Percentiles rank a stretch among this genome's conserved stretches.
These are phyloP conservation scores for Sylvilagus bachmani DNA, from an alignment of 2,113 vertebrate species.

Conservation along the genomic window DNA sequence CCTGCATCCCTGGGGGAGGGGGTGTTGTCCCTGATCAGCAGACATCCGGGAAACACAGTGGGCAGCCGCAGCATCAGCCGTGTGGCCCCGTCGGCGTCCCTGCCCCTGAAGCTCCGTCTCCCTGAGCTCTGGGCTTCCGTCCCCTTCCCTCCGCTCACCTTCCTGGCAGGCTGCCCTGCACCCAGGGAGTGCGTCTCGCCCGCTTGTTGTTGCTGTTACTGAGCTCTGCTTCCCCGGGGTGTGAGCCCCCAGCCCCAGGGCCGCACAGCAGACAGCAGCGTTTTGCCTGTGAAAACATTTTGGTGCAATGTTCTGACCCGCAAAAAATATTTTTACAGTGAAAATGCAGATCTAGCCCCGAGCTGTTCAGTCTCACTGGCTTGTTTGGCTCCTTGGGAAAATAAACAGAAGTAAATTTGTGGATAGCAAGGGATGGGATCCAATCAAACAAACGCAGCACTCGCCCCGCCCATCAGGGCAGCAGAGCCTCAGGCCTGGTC, in stretches of 20 bases:
- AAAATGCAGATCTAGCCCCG: conserved; percentile 39
- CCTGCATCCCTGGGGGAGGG: neutral
- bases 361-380: conserved; percentile 29
- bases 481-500: neutral
- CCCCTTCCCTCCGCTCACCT: accelerated
- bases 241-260: accelerated
- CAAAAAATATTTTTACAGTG: conserved; percentile 76
- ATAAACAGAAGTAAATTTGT: conserved; percentile 68
- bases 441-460: neutral
- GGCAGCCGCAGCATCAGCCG: accelerated
- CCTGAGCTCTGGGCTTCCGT: neutral
- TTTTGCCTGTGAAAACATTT: conserved; percentile 73
- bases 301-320: conserved; percentile 69
- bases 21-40: neutral
- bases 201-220: neutral
- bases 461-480: neutral
- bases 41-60: accelerated
- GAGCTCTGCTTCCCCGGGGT: accelerated
- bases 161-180: accelerated
- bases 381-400: conserved; percentile 55
- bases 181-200: accelerated
- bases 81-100: accelerated
- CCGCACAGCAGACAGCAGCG: neutral
- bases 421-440: conserved; percentile 18
- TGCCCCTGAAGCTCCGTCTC: neutral